Conservation (phyloP, 1,140 invertebrate genomes). For the Trichonephila clavata region DNA sequence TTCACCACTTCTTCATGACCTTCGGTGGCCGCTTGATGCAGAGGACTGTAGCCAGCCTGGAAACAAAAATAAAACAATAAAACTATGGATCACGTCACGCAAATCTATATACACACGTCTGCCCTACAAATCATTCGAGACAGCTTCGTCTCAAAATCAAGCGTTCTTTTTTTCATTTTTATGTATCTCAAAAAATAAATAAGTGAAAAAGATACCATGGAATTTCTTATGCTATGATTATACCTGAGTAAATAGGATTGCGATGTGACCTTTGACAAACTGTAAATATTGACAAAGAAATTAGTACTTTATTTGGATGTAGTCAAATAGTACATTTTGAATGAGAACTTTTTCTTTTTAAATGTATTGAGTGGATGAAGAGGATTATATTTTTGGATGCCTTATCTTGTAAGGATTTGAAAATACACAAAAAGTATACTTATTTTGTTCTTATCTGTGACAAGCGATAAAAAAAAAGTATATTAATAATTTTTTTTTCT, state of each 20-base stretch:
- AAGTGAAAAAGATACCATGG: background rate
- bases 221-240: constrained; percentile 7
- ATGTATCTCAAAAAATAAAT: background rate
- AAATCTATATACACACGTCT: constrained; percentile 49
- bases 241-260: background rate
- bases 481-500: too few species aligned
- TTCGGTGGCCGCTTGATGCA: constrained; percentile 91
- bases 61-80: constrained; percentile 10
- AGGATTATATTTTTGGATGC: too few species aligned
- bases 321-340: background rate
- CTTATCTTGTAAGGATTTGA: too few species aligned
- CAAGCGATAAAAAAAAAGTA: too few species aligned
- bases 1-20: constrained; percentile 89
- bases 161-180: background rate
- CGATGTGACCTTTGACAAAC: constrained; percentile 48
- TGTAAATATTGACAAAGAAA: constrained; percentile 21
- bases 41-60: constrained; percentile 87
- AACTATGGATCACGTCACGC: constrained; percentile 52
- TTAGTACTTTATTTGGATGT: background rate
- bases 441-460: too few species aligned
- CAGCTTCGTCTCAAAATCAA: constrained; percentile 11
- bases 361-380: too few species aligned
- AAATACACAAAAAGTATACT: too few species aligned
- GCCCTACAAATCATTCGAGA: constrained; percentile 52
- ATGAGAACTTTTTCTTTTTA: background rate